These are phyloP conservation scores for Ophion obscuratus DNA, from an alignment of 2,888 invertebrate species.

Conservation along the genomic window DNA sequence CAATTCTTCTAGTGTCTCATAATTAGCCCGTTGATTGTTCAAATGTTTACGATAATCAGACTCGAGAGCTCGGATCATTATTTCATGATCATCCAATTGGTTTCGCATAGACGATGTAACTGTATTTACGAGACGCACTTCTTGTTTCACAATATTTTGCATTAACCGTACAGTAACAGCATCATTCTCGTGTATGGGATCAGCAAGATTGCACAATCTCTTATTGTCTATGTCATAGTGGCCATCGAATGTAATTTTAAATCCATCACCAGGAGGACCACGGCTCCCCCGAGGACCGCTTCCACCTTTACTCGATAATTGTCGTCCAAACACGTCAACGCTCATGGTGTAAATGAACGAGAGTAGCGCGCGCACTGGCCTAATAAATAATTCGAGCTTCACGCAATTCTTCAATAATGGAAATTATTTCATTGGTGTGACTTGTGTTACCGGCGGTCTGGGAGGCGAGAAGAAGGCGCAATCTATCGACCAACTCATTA, in stretches of 20 bases:
- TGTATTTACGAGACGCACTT: neutral
- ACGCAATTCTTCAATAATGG: slow-evolving; percentile 5
- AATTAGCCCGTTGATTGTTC: too few relatives aligned
- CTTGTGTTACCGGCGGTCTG: neutral
- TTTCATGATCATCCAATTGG: neutral
- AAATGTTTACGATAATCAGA: too few relatives aligned
- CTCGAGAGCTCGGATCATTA: neutral
- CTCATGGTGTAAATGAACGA: neutral
- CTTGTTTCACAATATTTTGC: slow-evolving; percentile 9
- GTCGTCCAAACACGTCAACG: slow-evolving; percentile 14
- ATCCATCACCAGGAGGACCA: slow-evolving; percentile 16
- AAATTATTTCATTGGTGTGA: neutral
- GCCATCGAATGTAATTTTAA: slow-evolving; percentile 12
- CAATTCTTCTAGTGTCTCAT: neutral
- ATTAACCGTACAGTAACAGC: neutral
- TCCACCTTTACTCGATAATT: neutral
- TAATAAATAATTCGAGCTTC: slow-evolving; percentile 10
- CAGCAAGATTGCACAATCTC: slow-evolving; percentile 26
- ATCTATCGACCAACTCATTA: slow-evolving; percentile 22
- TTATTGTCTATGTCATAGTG: slow-evolving; percentile 28
- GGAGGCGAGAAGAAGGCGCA: neutral
- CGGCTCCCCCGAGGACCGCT: neutral
- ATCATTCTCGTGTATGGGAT: neutral
- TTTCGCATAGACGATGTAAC: neutral
- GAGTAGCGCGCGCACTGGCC: too few relatives aligned